phyloP scores from a whole-genome alignment of 2,888 invertebrate species.

The Heliconius cydno region DNA sequence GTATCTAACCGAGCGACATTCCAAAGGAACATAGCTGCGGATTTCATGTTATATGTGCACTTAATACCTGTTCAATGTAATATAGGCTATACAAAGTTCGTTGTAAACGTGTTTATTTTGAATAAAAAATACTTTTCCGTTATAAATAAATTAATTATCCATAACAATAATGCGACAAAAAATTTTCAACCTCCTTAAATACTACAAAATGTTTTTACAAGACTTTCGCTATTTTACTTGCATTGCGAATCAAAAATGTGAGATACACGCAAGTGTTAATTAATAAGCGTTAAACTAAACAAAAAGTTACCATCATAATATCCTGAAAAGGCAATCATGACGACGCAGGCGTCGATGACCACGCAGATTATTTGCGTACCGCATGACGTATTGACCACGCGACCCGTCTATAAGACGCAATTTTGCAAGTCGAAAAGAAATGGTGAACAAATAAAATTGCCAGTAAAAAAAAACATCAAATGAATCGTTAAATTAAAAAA shows the following conservation, averaged over 20 bases:
- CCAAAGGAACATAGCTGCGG: conserved; percentile 12
- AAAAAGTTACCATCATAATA: conserved; percentile 33
- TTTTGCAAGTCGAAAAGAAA: conserved; percentile 35
- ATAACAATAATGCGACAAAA: no score
- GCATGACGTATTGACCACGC: conserved; percentile 51
- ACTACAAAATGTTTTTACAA: no score
- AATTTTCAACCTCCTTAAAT: no score
- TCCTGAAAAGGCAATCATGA: conserved; percentile 50
- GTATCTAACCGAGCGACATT: conserved; percentile 16
- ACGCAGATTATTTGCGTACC: conserved; percentile 52
- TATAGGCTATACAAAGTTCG: neutral
- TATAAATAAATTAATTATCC: neutral
- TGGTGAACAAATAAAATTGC: conserved; percentile 36
- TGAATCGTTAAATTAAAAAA: conserved; percentile 38
- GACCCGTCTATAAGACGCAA: conserved; percentile 39
- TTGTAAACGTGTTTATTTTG: neutral
- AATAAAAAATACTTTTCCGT: neutral
- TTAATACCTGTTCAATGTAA: conserved; percentile 10
- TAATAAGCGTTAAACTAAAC: neutral
- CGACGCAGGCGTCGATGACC: conserved; percentile 48
- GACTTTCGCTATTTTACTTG: neutral
- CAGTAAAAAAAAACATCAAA: conserved; percentile 48
- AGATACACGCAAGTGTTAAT: neutral
- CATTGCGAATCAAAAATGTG: neutral
- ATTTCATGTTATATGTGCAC: conserved; percentile 1